phyloP scores from a whole-genome alignment of 2,797 vertebrate species.

The Diplodus sargus region DNA sequence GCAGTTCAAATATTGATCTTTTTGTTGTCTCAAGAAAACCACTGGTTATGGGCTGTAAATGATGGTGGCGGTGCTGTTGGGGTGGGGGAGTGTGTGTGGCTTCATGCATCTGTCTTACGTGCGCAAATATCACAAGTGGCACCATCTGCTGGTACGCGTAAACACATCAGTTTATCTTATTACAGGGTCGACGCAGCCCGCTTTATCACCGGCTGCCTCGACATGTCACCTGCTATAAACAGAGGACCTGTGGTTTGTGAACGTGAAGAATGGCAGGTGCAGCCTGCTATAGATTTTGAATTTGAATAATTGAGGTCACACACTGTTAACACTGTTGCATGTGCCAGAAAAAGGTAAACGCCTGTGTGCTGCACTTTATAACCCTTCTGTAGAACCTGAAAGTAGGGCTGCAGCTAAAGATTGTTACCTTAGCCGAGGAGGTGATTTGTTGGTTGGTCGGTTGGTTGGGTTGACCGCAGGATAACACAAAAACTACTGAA shows the following conservation, averaged over 20 bases:
- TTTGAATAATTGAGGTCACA: neutral
- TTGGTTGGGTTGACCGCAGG: no score
- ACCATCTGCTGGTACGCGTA: constrained; percentile 75
- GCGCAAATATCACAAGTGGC: constrained; percentile 65
- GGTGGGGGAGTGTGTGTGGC: neutral
- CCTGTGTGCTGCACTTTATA: neutral
- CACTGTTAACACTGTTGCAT: constrained; percentile 1
- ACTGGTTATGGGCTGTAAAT: constrained; percentile 16
- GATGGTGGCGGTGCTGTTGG: neutral
- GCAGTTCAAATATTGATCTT: constrained; percentile 47
- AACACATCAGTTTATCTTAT: constrained; percentile 52
- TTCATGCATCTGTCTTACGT: constrained; percentile 24
- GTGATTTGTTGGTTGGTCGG: no score
- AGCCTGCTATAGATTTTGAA: neutral
- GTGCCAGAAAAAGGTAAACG: neutral
- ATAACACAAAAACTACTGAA: no score
- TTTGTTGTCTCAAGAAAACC: constrained; percentile 19
- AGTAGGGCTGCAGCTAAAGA: neutral
- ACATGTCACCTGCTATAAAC: constrained; percentile 4
- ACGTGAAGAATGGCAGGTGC: constrained; percentile 8
- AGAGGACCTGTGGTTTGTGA: constrained; percentile 6
- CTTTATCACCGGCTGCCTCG: constrained; percentile 36
- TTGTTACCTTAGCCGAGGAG: neutral
- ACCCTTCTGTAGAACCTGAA: neutral
- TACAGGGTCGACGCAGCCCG: constrained; percentile 10